Evolutionary conservation across 2,888 invertebrate genomes (phyloP).

Genomic region (Lasioglossum villosulum): DNA sequence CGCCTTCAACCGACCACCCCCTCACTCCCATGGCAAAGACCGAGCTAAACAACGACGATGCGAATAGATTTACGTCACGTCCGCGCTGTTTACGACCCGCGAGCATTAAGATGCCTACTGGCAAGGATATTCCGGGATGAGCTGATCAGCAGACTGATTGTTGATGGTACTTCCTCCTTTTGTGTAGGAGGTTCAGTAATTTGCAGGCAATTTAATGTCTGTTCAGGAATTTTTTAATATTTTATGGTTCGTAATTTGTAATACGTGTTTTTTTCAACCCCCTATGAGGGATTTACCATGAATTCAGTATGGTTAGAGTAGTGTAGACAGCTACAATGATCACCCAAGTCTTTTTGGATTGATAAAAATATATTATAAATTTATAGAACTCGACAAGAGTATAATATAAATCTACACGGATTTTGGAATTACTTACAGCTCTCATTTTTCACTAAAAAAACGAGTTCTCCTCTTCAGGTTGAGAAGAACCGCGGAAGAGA

Average conservation of each 20-base stretch:
- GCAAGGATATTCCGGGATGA: constrained; percentile 60
- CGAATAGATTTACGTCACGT: constrained; percentile 80
- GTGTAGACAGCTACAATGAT: background rate
- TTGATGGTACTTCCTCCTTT: background rate
- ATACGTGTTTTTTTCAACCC: background rate
- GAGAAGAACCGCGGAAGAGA: background rate
- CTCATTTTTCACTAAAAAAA: background rate
- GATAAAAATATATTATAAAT: background rate
- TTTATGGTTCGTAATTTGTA: background rate
- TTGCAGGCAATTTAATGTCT: background rate
- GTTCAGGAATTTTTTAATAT: background rate
- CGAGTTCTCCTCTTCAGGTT: background rate
- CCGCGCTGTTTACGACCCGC: constrained; percentile 67
- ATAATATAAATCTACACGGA: background rate
- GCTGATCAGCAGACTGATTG: constrained; percentile 11
- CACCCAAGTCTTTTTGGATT: background rate
- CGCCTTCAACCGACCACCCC: constrained; percentile 74
- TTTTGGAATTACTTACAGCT: background rate
- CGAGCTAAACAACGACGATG: constrained; percentile 78
- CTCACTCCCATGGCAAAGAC: constrained; percentile 58
- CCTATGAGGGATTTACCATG: background rate
- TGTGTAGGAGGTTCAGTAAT: background rate
- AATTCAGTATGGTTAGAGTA: background rate
- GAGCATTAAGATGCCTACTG: constrained; percentile 67
- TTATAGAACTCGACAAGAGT: background rate